Evolutionary conservation across 2,113 vertebrate genomes (phyloP).

Genomic region (Rhea pennata): DNA sequence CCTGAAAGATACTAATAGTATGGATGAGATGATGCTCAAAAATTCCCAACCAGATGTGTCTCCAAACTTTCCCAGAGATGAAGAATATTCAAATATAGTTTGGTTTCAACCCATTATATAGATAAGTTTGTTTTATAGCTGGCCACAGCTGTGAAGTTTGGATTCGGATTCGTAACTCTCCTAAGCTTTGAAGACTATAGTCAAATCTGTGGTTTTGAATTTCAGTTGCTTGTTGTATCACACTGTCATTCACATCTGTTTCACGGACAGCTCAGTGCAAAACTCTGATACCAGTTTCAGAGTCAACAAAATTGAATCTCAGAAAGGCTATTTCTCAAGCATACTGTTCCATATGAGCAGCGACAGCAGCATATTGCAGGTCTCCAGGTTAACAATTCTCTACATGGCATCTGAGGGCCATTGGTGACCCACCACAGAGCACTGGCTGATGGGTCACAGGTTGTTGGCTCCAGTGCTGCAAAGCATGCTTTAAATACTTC

Average conservation of each 20-base stretch:
- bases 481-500: not conserved
- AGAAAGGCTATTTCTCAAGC: not conserved
- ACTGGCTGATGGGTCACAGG: not conserved
- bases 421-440: not conserved
- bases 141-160: slow-evolving; percentile 53
- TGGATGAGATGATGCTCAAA: slow-evolving; percentile 8
- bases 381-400: slow-evolving; percentile 12
- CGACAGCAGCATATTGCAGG: slow-evolving; percentile 3
- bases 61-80: slow-evolving; percentile 9
- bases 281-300: not conserved
- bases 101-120: not conserved
- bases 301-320: not conserved
- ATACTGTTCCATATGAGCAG: not conserved
- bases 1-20: not conserved
- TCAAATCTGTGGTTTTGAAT: slow-evolving; percentile 50
- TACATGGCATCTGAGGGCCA: not conserved
- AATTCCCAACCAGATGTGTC: slow-evolving; percentile 4
- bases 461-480: not conserved
- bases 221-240: slow-evolving; percentile 16
- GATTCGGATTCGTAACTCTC: slow-evolving; percentile 52
- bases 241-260: slow-evolving; percentile 11
- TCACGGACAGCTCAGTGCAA: not conserved
- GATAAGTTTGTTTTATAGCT: slow-evolving; percentile 38
- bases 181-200: slow-evolving; percentile 25
- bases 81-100: not conserved